phyloP scores from a whole-genome alignment of 2,888 invertebrate genomes.

The Halictus ligatus region DNA sequence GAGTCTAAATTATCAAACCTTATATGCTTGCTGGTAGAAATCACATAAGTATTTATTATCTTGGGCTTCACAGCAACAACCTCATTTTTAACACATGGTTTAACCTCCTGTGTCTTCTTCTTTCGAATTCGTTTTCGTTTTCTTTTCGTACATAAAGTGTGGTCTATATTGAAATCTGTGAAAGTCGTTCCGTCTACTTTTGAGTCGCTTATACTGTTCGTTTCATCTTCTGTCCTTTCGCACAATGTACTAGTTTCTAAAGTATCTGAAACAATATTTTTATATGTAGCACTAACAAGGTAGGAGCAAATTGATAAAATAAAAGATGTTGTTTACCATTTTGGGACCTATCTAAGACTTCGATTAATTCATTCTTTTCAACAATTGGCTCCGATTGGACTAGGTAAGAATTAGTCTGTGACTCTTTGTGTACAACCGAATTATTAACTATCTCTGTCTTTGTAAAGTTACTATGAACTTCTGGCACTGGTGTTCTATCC shows the following conservation, averaged over 20 bases:
- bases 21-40: slow-evolving; percentile 77
- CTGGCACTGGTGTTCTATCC: too few species aligned
- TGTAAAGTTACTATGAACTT: background rate
- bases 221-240: slow-evolving; percentile 60
- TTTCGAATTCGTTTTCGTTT: slow-evolving; percentile 68
- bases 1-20: slow-evolving; percentile 69
- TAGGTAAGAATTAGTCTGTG: background rate
- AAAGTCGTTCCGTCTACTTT: slow-evolving; percentile 57
- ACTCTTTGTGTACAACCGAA: slow-evolving; percentile 16
- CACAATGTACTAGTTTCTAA: slow-evolving; percentile 43
- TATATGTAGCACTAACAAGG: background rate
- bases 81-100: background rate
- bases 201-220: slow-evolving; percentile 44
- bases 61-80: slow-evolving; percentile 70
- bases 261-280: slow-evolving; percentile 1
- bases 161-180: slow-evolving; percentile 45
- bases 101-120: slow-evolving; percentile 37
- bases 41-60: slow-evolving; percentile 65
- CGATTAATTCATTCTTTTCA: background rate
- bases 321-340: background rate
- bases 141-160: slow-evolving; percentile 58
- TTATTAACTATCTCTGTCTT: background rate
- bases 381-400: background rate
- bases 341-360: background rate
- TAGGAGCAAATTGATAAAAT: background rate